Evolutionary conservation across 2,888 invertebrate genomes (phyloP).

Genomic region (Apoda limacodes): DNA sequence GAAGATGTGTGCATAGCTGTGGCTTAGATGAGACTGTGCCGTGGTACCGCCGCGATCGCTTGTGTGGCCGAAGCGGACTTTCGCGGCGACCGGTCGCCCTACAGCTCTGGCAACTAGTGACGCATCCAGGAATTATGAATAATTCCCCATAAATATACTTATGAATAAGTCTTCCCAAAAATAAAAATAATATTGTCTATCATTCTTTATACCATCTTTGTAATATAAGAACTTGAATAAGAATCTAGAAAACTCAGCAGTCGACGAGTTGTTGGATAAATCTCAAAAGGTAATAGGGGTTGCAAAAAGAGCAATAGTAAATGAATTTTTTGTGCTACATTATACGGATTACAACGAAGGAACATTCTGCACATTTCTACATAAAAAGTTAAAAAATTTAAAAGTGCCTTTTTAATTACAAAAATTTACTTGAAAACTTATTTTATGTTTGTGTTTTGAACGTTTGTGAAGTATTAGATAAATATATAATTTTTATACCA

Average conservation of each 20-base stretch:
- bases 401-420: too few relatives aligned
- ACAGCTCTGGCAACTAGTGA: slow-evolving; percentile 56
- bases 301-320: slow-evolving; percentile 25
- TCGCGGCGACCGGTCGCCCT: slow-evolving; percentile 69
- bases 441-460: too few relatives aligned
- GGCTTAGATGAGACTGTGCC: slow-evolving; percentile 69
- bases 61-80: slow-evolving; percentile 59
- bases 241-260: background rate
- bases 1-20: slow-evolving; percentile 68
- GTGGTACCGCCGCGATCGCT: slow-evolving; percentile 52
- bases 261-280: slow-evolving; percentile 18
- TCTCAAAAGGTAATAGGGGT: slow-evolving; percentile 26
- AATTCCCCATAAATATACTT: slow-evolving; percentile 44
- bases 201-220: too few relatives aligned
- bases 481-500: too few relatives aligned
- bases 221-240: background rate
- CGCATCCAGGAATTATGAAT: slow-evolving; percentile 54
- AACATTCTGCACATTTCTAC: too few relatives aligned
- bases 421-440: too few relatives aligned
- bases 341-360: too few relatives aligned
- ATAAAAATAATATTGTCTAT: background rate
- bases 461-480: too few relatives aligned
- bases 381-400: too few relatives aligned
- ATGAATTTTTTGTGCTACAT: slow-evolving; percentile 33
- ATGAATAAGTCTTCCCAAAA: slow-evolving; percentile 31